These are phyloP conservation scores for Drosophila pseudoobscura DNA, from an alignment of 1,140 invertebrate species.

Conservation along the genomic window DNA sequence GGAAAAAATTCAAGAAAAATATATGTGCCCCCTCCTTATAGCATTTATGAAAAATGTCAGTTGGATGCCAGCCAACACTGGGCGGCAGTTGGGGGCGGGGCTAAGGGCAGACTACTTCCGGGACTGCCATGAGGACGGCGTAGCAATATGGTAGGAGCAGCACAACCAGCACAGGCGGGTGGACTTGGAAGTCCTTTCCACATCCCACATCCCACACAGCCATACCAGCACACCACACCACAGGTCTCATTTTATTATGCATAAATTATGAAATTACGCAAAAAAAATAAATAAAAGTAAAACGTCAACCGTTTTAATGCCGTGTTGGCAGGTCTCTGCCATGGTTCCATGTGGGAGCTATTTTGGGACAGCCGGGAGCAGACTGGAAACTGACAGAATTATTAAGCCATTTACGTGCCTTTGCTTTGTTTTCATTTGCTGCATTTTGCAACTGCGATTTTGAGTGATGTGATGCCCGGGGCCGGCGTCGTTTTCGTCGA, in stretches of 20 bases:
- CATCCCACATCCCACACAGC: slow-evolving; percentile 3
- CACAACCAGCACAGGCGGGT: no score
- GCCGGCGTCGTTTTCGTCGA: background rate
- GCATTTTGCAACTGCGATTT: slow-evolving; percentile 48
- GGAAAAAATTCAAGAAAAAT: slow-evolving; percentile 41
- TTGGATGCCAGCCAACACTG: slow-evolving; percentile 53
- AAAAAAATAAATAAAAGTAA: slow-evolving; percentile 51
- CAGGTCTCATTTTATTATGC: slow-evolving; percentile 64
- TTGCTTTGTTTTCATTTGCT: slow-evolving; percentile 53
- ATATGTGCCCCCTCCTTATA: slow-evolving; percentile 14
- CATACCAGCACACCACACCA: slow-evolving; percentile 19
- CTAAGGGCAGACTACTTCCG: background rate
- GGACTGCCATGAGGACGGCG: slow-evolving; percentile 6
- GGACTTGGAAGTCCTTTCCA: no score
- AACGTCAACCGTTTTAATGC: slow-evolving; percentile 46
- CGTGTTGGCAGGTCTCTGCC: slow-evolving; percentile 8
- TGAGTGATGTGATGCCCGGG: slow-evolving; percentile 23
- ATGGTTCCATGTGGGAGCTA: slow-evolving; percentile 1
- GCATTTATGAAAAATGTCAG: slow-evolving; percentile 52
- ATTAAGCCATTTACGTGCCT: slow-evolving; percentile 56
- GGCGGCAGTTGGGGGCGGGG: background rate
- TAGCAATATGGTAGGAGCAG: no score
- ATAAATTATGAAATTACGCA: slow-evolving; percentile 71
- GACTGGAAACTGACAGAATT: slow-evolving; percentile 19
- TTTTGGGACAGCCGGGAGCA: background rate